phyloP scores from a whole-genome alignment of 2,113 vertebrate species.

The Lasiurus borealis region DNA sequence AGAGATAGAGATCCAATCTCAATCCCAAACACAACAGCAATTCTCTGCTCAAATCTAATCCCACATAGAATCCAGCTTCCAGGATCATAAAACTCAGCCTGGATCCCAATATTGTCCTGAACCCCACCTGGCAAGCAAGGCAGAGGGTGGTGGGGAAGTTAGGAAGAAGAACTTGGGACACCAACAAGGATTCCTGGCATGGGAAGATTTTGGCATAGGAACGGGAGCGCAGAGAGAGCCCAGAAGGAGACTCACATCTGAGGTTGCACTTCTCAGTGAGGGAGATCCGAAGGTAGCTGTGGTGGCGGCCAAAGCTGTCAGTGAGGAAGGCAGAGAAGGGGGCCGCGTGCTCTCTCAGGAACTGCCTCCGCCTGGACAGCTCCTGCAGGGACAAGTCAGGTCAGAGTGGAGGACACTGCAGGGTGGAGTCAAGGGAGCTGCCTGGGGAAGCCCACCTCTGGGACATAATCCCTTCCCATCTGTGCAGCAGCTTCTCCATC shows the following conservation, averaged over 20 bases:
- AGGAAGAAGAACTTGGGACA: not conserved
- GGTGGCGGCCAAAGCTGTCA: slow-evolving; percentile 92
- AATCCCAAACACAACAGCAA: not conserved
- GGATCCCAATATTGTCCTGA: too few relatives aligned
- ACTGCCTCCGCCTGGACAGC: slow-evolving; percentile 78
- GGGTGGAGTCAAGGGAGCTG: not conserved
- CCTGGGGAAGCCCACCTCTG: not conserved
- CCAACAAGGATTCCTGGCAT: not conserved
- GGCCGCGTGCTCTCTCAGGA: slow-evolving; percentile 79
- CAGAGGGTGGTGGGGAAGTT: not conserved
- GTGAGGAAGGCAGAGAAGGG: slow-evolving; percentile 96
- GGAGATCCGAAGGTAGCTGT: slow-evolving; percentile 97
- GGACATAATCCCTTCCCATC: not conserved
- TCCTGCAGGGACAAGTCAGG: slow-evolving; percentile 81
- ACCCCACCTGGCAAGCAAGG: not conserved
- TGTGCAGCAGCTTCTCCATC: accelerated
- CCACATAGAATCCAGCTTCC: not conserved
- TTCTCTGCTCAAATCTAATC: not conserved
- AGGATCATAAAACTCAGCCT: not conserved
- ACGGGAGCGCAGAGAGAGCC: not conserved
- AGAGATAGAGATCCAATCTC: not conserved
- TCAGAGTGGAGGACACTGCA: not conserved
- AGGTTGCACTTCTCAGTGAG: slow-evolving; percentile 99
- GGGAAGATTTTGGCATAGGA: too few relatives aligned
- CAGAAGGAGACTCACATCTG: slow-evolving; percentile 91